phyloP scores from a whole-genome alignment of 2,113 vertebrate genomes.

The Trinectes maculatus region DNA sequence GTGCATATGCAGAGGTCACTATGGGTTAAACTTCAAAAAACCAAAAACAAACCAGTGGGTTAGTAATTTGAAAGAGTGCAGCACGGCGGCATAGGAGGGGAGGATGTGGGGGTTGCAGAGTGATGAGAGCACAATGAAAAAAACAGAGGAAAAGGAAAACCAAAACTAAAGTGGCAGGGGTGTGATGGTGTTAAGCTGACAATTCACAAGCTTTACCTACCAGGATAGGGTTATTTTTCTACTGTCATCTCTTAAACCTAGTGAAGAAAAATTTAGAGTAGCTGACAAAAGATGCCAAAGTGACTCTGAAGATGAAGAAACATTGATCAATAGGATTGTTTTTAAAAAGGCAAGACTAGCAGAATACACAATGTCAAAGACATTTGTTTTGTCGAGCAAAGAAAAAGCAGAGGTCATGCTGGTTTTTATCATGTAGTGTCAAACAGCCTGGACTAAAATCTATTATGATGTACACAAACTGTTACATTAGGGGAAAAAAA shows the following conservation, averaged over 20 bases:
- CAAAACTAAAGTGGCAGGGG: slow-evolving; percentile 3
- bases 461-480: background rate
- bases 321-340: slow-evolving; percentile 67
- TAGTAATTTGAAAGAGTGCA: slow-evolving; percentile 55
- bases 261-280: slow-evolving; percentile 85
- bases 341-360: slow-evolving; percentile 49
- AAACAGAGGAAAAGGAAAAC: background rate
- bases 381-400: slow-evolving; percentile 22
- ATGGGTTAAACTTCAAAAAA: slow-evolving; percentile 51
- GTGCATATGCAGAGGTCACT: slow-evolving; percentile 60
- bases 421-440: background rate
- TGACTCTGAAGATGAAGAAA: slow-evolving; percentile 76
- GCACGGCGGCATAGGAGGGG: slow-evolving; percentile 37
- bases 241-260: slow-evolving; percentile 88
- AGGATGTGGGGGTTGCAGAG: slow-evolving; percentile 7
- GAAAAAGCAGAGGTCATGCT: slow-evolving; percentile 48
- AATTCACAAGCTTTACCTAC: slow-evolving; percentile 85
- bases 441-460: background rate
- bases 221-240: slow-evolving; percentile 85
- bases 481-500: too few species aligned
- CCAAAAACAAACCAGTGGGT: slow-evolving; percentile 65
- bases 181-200: slow-evolving; percentile 68
- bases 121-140: slow-evolving; percentile 16
- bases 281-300: slow-evolving; percentile 81
- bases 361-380: slow-evolving; percentile 67